Evolutionary conservation across 2,888 invertebrate genomes (phyloP).

Genomic region (Caenorhabditis macrosperma): DNA sequence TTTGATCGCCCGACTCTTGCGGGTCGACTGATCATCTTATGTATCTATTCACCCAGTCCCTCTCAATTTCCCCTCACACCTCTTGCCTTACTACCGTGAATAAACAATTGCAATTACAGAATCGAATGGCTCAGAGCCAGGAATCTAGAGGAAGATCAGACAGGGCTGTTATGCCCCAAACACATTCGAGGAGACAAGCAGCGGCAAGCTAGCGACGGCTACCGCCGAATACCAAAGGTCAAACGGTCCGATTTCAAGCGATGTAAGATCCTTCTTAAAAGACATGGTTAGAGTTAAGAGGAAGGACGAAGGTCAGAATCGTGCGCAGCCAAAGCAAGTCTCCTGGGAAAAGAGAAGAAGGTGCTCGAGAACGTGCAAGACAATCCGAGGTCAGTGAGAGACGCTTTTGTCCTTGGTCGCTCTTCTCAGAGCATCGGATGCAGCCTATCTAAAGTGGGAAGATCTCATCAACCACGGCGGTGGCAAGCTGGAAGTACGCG

Average conservation of each 20-base stretch:
- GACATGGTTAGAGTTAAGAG: neutral
- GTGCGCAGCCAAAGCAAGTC: neutral
- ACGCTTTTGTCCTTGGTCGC: neutral
- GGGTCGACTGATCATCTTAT: too few relatives aligned
- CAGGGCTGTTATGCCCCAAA: neutral
- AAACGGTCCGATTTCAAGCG: neutral
- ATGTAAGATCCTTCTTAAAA: neutral
- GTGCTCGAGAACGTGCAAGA: neutral
- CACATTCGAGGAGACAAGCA: neutral
- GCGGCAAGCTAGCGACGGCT: neutral
- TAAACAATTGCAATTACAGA: too few relatives aligned
- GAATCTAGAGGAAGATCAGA: neutral
- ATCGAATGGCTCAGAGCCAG: neutral
- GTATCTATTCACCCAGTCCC: too few relatives aligned
- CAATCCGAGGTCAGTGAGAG: neutral
- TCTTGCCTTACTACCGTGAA: too few relatives aligned
- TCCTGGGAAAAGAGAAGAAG: neutral
- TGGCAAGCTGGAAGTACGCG: neutral
- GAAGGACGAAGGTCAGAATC: neutral
- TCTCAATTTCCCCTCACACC: too few relatives aligned
- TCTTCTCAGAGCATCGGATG: neutral
- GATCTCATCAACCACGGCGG: neutral
- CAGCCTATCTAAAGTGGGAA: neutral
- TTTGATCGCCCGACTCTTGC: too few relatives aligned
- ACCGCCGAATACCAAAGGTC: neutral